phyloP scores from a whole-genome alignment of 2,797 vertebrate species.

The Sebastes minor region DNA sequence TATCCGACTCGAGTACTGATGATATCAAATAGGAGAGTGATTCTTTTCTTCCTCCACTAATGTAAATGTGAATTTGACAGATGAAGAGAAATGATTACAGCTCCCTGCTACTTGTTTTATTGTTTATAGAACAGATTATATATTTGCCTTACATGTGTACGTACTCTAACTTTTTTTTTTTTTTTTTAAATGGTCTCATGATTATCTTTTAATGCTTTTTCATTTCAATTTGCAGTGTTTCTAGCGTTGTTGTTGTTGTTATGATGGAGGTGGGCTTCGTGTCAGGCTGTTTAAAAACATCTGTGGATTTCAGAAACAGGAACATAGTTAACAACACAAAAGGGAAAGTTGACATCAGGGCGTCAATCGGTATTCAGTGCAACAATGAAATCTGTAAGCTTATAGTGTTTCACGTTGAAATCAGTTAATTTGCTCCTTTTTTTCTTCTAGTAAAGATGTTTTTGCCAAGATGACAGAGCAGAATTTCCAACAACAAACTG shows the following conservation, averaged over 20 bases:
- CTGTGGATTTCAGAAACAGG: slow-evolving; percentile 54
- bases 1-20: slow-evolving; percentile 27
- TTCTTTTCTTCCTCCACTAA: slow-evolving; percentile 49
- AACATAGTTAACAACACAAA: slow-evolving; percentile 57
- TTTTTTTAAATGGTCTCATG: slow-evolving; percentile 62
- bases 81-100: slow-evolving; percentile 61
- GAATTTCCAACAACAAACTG: background rate
- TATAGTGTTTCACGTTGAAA: slow-evolving; percentile 54
- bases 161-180: slow-evolving; percentile 59
- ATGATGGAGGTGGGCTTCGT: slow-evolving; percentile 45
- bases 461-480: slow-evolving; percentile 12
- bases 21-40: slow-evolving; percentile 56
- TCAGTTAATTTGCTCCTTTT: slow-evolving; percentile 23
- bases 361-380: slow-evolving; percentile 26
- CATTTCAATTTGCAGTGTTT: slow-evolving; percentile 77
- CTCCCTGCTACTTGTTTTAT: slow-evolving; percentile 69
- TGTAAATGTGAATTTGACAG: slow-evolving; percentile 79
- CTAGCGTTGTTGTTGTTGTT: slow-evolving; percentile 51
- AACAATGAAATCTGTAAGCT: slow-evolving; percentile 2
- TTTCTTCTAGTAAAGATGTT: background rate
- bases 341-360: slow-evolving; percentile 62
- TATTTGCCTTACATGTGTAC: slow-evolving; percentile 78
- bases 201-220: slow-evolving; percentile 72
- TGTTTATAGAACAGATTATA: slow-evolving; percentile 78
- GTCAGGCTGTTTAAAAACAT: slow-evolving; percentile 45